A percentile compares a stretch with the other conserved stretches of the same genome.
These are phyloP conservation scores for Ericerus pela DNA, from an alignment of 1,140 invertebrate species.

Conservation along the genomic window DNA sequence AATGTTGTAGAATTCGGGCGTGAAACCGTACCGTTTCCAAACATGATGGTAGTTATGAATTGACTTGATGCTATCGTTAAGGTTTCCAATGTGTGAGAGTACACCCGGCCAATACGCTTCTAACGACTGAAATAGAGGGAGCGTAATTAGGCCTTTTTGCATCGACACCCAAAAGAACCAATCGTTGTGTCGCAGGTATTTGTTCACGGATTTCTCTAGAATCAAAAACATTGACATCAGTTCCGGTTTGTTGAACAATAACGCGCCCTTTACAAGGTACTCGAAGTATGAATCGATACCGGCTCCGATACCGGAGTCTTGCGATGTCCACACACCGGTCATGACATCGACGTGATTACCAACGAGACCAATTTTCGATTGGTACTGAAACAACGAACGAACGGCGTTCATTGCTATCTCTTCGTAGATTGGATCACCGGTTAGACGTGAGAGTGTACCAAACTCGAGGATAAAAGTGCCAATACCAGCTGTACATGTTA, in stretches of 20 bases:
- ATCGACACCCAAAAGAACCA: slow-evolving; percentile 96
- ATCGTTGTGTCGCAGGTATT: slow-evolving; percentile 77
- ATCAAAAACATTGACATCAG: slow-evolving; percentile 84
- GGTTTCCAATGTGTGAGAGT: slow-evolving; percentile 66
- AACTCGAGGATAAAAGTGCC: slow-evolving; percentile 97
- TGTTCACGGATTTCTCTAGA: slow-evolving; percentile 59
- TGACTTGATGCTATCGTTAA: slow-evolving; percentile 50
- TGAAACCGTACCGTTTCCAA: slow-evolving; percentile 91
- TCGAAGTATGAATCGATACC: slow-evolving; percentile 98
- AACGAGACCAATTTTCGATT: slow-evolving; percentile 76
- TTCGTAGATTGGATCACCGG: slow-evolving; percentile 89
- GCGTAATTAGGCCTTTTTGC: slow-evolving; percentile 83
- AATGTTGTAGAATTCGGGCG: slow-evolving; percentile 95
- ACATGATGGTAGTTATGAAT: slow-evolving; percentile 92
- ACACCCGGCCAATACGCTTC: slow-evolving; percentile 98
- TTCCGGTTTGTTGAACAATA: slow-evolving; percentile 62
- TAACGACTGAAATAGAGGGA: slow-evolving; percentile 93
- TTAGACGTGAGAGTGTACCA: slow-evolving; percentile 82
- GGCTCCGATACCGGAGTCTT: slow-evolving; percentile 82
- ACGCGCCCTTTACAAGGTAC: slow-evolving; percentile 85
- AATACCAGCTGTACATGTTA: slow-evolving; percentile 95
- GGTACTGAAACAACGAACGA: slow-evolving; percentile 68
- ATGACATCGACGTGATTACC: slow-evolving; percentile 95
- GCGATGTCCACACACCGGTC: slow-evolving; percentile 90
- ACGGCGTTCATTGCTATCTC: slow-evolving; percentile 84